A percentile compares a stretch with the other conserved stretches of the same genome.
Evolutionary conservation across 1,140 invertebrate genomes (phyloP).

Genomic region (Lineus longissimus): DNA sequence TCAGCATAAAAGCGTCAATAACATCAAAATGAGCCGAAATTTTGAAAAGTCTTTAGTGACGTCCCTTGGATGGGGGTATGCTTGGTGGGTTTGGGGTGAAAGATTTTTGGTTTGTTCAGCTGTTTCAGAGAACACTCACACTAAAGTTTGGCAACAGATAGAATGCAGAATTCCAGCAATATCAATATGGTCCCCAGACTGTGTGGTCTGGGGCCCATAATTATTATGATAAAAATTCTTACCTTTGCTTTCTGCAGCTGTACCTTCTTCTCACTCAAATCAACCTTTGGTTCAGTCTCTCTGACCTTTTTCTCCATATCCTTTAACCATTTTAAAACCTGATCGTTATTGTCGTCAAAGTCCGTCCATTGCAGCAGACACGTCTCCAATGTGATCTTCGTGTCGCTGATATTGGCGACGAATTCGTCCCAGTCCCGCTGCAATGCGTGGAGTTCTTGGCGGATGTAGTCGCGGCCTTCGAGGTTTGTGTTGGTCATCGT

Average conservation of each 20-base stretch:
- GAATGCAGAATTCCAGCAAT: too few species aligned
- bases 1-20: too few species aligned
- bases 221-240: constrained; percentile 8
- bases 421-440: constrained; percentile 88
- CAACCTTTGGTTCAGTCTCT: constrained; percentile 59
- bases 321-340: constrained; percentile 90
- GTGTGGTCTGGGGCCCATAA: too few species aligned
- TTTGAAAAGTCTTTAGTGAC: too few species aligned
- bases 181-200: too few species aligned
- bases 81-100: too few species aligned
- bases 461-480: constrained; percentile 81
- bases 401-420: constrained; percentile 83
- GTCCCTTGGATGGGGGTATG: too few species aligned
- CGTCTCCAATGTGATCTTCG: constrained; percentile 88
- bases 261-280: constrained; percentile 84
- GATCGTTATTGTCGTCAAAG: constrained; percentile 82
- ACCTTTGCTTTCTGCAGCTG: constrained; percentile 85
- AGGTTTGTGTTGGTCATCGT: constrained; percentile 86
- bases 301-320: constrained; percentile 76
- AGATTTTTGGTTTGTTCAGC: too few species aligned
- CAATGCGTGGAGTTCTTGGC: constrained; percentile 73
- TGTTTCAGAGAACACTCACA: too few species aligned
- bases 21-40: too few species aligned
- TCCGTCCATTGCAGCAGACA: constrained; percentile 61
- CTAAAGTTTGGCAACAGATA: too few species aligned